These are phyloP conservation scores for Ephestia elutella DNA, from an alignment of 1,140 invertebrate genomes.

Conservation along the genomic window DNA sequence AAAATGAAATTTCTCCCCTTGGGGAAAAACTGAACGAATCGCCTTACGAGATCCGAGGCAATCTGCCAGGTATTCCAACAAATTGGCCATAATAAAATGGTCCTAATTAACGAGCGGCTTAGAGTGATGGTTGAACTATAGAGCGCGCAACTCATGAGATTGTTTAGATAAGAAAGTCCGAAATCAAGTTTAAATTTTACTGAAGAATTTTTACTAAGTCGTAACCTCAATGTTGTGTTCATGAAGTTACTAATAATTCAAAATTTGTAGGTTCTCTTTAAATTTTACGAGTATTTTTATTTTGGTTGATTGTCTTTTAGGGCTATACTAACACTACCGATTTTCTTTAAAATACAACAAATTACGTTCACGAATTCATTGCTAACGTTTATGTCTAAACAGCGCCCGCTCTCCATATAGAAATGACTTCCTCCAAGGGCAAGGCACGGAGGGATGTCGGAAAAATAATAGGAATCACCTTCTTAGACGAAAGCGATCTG, in stretches of 20 bases:
- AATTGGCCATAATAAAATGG: conserved; percentile 70
- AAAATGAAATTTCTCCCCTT: conserved; percentile 7
- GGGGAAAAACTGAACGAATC: conserved; percentile 47
- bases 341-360: too few relatives aligned
- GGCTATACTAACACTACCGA: too few relatives aligned
- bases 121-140: not conserved
- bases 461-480: conserved; percentile 68
- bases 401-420: not conserved
- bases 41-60: conserved; percentile 27
- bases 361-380: too few relatives aligned
- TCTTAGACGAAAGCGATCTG: conserved; percentile 62
- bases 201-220: too few relatives aligned
- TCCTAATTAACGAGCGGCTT: conserved; percentile 57
- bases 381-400: too few relatives aligned
- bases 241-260: too few relatives aligned
- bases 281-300: too few relatives aligned
- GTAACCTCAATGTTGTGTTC: too few relatives aligned
- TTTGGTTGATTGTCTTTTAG: too few relatives aligned
- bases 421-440: not conserved
- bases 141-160: not conserved
- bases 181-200: too few relatives aligned
- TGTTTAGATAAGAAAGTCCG: not conserved
- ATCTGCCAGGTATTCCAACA: conserved; percentile 65
- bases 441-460: conserved; percentile 13
- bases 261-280: too few relatives aligned